Percentiles rank a stretch among this genome's conserved stretches.
phyloP scores from a whole-genome alignment of 2,113 vertebrate genomes.

The Tyrannus savana region DNA sequence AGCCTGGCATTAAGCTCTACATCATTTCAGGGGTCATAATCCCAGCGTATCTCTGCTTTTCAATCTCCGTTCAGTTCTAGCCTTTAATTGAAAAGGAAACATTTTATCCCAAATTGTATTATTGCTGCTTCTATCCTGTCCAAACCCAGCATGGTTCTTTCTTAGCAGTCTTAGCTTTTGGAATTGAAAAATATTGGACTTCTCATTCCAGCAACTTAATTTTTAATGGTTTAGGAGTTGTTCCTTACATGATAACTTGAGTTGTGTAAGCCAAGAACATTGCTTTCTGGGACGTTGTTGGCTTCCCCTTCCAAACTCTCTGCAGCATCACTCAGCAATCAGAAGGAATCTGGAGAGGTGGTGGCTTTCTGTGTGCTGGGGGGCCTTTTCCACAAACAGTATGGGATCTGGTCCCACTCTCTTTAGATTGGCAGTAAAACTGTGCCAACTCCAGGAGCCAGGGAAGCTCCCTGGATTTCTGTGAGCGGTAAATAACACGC shows the following conservation, averaged over 20 bases:
- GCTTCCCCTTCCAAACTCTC: background rate
- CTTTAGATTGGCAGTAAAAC: background rate
- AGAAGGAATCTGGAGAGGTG: background rate
- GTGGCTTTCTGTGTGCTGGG: background rate
- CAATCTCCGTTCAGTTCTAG: background rate
- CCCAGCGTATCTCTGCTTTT: background rate
- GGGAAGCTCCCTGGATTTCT: background rate
- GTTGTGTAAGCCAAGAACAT: background rate
- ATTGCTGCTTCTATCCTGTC: background rate
- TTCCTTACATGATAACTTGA: background rate
- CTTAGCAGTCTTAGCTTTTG: background rate
- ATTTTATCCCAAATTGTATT: background rate
- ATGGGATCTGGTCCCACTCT: background rate
- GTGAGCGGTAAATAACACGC: rapidly evolving
- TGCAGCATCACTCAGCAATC: background rate
- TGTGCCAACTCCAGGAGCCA: background rate
- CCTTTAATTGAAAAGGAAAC: background rate
- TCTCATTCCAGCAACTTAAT: background rate
- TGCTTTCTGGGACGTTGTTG: slow-evolving; percentile 7
- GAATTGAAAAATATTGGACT: background rate
- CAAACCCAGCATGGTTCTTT: background rate
- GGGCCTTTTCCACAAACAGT: background rate
- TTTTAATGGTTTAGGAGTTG: background rate
- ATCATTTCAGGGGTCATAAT: background rate
- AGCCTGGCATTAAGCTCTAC: background rate